phyloP scores from a whole-genome alignment of 2,797 vertebrate species.

The Xyrichtys novacula region DNA sequence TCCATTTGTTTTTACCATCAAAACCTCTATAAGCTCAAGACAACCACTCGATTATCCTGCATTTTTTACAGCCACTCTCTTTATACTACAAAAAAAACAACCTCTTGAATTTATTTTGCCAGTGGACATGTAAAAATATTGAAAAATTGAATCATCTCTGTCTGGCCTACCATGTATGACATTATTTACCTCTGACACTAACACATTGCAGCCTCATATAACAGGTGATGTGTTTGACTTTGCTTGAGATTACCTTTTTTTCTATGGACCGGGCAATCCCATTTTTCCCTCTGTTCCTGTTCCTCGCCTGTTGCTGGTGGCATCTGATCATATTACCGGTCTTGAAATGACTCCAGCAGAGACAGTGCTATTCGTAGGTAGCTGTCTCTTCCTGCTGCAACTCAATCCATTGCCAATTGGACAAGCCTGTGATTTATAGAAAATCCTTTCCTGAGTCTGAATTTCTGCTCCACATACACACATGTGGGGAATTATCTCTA shows the following conservation, averaged over 20 bases:
- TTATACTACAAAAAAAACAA: too few relatives aligned
- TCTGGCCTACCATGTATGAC: slow-evolving; percentile 50
- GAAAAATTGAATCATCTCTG: slow-evolving; percentile 18
- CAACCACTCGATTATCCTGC: too few relatives aligned
- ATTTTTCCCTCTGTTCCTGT: slow-evolving; percentile 70
- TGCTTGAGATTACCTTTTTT: slow-evolving; percentile 81
- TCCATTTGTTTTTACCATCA: too few relatives aligned
- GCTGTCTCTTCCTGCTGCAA: slow-evolving; percentile 81
- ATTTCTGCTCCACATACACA: slow-evolving; percentile 44
- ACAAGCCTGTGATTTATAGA: slow-evolving; percentile 82
- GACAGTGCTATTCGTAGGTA: slow-evolving; percentile 86
- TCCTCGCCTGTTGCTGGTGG: slow-evolving; percentile 74
- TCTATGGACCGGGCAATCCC: slow-evolving; percentile 82
- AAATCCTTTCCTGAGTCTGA: slow-evolving; percentile 75
- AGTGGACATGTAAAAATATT: background rate
- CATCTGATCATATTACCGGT: slow-evolving; percentile 85
- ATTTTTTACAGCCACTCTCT: too few relatives aligned
- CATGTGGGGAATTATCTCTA: slow-evolving; percentile 63
- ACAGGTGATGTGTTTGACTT: slow-evolving; percentile 79
- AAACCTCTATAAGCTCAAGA: too few relatives aligned
- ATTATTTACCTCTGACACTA: slow-evolving; percentile 65
- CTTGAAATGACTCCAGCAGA: slow-evolving; percentile 88
- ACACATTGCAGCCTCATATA: slow-evolving; percentile 73
- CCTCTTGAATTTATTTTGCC: too few relatives aligned
- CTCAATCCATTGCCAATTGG: slow-evolving; percentile 87